Percentiles rank a stretch among this genome's conserved stretches.
Conservation (phyloP, 2,113 vertebrate species). For the Poecile atricapillus region DNA sequence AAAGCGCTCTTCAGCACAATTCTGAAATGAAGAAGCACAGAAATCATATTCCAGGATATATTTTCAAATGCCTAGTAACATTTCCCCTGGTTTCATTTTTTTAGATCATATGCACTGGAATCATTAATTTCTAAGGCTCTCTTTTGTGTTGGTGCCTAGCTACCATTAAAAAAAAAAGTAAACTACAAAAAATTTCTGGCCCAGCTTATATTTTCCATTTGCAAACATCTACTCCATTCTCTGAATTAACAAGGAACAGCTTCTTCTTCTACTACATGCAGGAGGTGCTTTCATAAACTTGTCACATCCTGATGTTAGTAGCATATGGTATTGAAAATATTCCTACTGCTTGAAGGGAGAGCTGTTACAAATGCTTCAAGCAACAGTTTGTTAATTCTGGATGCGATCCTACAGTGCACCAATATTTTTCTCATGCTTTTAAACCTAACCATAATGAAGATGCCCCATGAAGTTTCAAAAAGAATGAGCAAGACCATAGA, state of each 20-base stretch:
- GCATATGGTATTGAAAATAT: constrained; percentile 49
- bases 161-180: neutral
- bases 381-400: constrained; percentile 23
- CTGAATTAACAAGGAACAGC: neutral
- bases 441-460: neutral
- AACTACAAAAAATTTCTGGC: neutral
- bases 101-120: neutral
- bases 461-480: neutral
- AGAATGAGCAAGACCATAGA: fast-evolving
- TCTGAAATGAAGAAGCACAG: neutral
- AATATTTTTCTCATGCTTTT: neutral
- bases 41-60: neutral
- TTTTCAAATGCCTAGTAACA: neutral
- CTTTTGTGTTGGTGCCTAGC: neutral
- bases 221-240: neutral
- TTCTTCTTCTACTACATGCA: constrained; percentile 16
- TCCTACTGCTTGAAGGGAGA: constrained; percentile 7
- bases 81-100: neutral
- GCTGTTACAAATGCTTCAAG: constrained; percentile 36
- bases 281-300: constrained; percentile 27
- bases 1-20: neutral
- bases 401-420: neutral
- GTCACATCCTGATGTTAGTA: constrained; percentile 58
- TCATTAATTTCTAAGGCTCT: neutral
- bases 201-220: neutral